Evolutionary conservation across 2,113 vertebrate genomes (phyloP), one percentile per base, ranked within the genome.

Genomic region (Gobius niger): DNA sequence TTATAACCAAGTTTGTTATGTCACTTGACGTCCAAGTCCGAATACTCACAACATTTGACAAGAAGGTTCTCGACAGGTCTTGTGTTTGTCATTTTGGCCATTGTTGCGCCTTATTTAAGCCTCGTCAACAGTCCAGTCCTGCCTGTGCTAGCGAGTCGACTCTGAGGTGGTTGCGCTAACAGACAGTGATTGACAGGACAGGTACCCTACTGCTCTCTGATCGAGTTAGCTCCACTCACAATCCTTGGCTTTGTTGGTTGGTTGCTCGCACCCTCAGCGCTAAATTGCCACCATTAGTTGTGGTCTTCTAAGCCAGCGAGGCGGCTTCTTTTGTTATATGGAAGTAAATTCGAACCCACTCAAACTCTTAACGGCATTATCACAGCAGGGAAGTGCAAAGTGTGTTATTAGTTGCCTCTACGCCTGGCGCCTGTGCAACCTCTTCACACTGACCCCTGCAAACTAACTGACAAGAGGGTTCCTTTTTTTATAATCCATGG

Each of bases 161-260:
- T 62, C 71, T 42, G 56, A 56, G 44, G 73, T 72, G 44, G 72
- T 75, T 34, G 24, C 24, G 24, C 24, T 86, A 89, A 82, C 80
- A 88, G 88, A 90, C 90, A 87, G 86, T 91, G 91, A 93, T 91
- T 89, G 91, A 93, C 91, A 89, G 74, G 75, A 70, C 34, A 60
- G 54, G 67, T 73, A 62, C 73, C 88, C 83, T 57, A 59, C 86
- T 67, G 80, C 82, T 88, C 83, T 84, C 79, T 89, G 90, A 90
- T 91, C 90, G 81, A 87, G 82, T 91, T 82, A 84, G 73, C 77
- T 72, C 72, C 80, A 79, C 85, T 87, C 77, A 79, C 84, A 86
- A 76, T 75, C 66, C 47, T 65, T 76, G 0, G n/a, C 87, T 88
- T 90, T 87, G 86, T 91, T 86, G 86, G 81, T 68, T 72, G 79